Base-by-base conservation (phyloP, 2,888 invertebrate genomes). In the Metopia argyrocephala region DNA sequence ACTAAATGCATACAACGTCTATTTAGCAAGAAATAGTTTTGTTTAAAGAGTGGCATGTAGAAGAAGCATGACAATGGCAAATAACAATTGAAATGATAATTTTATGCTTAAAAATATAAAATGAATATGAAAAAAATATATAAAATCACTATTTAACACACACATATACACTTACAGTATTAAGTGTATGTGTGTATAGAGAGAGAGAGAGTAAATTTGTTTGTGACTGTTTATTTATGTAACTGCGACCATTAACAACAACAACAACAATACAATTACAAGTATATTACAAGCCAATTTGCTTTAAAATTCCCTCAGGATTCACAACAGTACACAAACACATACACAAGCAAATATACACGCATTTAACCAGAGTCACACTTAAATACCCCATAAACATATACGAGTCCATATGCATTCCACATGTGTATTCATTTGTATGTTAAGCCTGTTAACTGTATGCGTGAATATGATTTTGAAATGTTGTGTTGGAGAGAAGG, bases 221-320 rank as follows among this genome's bases (percentile, higher is more conserved):
- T 46, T 18, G 66, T 15, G 27, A 50, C 50, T 38, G 38, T 9
- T 9, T 38, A 38, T 70, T 38, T 50, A 50, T 75, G 18, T 70
- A 57, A 68, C 61, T 57, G 69, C 56, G 62, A 57, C 74, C 59
- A 28, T 50, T 78, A 81, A 78, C 78, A 78, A 81, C 81, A 81
- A 78, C 78, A 78, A 81, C 74, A 79, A 76, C 78, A 78, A 83
- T 78, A 81, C 73, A 80, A 82, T 82, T 82, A 83, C 78, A 82
- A 80, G 76, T 74, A 74, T 80, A 83, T 82, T 83, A 80, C 80
- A 79, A 83, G 83, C 78, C 82, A 82, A 83, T 83, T 83, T 83
- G 78, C 69, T 80, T 48, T 76, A 82, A n/a, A 70, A 75, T 74
- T 75, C 78, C 82, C 70, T 52, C 61, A 70, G 78, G 78, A 81